Conservation (phyloP, 2,888 invertebrate species). For the Plebejus anna region DNA sequence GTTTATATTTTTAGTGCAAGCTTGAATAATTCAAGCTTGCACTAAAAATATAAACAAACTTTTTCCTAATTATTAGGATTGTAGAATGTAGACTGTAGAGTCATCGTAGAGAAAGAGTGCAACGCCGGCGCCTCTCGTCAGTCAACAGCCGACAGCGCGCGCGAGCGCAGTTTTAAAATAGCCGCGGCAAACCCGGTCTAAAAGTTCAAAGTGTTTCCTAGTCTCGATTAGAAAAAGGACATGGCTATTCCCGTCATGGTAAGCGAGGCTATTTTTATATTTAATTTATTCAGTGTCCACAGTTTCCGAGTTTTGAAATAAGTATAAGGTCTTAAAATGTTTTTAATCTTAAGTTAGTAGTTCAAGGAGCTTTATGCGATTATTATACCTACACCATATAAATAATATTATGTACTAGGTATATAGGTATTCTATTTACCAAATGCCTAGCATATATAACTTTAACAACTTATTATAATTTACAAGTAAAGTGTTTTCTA, state of each 20-base stretch:
- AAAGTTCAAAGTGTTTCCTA: conserved; percentile 60
- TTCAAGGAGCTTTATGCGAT: neutral
- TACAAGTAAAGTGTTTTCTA: neutral
- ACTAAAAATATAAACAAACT: conserved; percentile 12
- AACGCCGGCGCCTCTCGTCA: conserved; percentile 46
- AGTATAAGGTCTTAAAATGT: neutral
- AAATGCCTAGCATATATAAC: neutral
- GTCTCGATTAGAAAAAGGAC: conserved; percentile 65
- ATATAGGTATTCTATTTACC: too few species aligned
- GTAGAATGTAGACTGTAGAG: neutral
- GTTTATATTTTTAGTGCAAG: conserved; percentile 11
- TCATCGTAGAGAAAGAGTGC: neutral
- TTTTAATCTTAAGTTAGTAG: neutral
- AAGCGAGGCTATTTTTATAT: conserved; percentile 41
- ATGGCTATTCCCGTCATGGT: conserved; percentile 61
- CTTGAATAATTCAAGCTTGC: neutral
- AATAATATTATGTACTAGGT: neutral
- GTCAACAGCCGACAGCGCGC: conserved; percentile 58
- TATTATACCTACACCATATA: neutral
- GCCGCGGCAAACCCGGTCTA: conserved; percentile 43
- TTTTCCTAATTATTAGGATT: neutral
- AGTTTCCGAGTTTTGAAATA: neutral
- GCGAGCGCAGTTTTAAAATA: conserved; percentile 53
- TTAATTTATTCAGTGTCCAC: neutral
- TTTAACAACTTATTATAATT: neutral